Evolutionary conservation across 2,113 vertebrate genomes (phyloP), one percentile per base, ranked within the genome.

Genomic region (Brachirus orientalis): DNA sequence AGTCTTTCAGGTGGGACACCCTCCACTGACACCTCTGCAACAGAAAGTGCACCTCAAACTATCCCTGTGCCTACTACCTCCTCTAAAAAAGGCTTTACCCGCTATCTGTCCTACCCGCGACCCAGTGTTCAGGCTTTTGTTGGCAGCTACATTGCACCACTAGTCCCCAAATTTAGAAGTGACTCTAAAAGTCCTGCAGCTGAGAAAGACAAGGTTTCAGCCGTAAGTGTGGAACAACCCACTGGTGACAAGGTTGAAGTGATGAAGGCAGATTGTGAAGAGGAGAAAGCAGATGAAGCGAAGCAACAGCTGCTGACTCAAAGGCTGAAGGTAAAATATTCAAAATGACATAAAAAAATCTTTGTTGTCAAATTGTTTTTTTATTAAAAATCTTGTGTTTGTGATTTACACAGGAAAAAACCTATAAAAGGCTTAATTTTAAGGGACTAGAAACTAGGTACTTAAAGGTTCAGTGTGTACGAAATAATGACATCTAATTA

Each of bases 71-170:
- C 86, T n/a, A 63, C 90, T 2, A 13, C 80, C 76, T 89, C 95
- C 17, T 51, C 94, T 8, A 98, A 94, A 83, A 96, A 96, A 71
- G 94, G 94, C 58, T 94, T 99, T 86, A 94, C 94, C 56, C 94
- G 92, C 69, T 96, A 98, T 60, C 92, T 98, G 63, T 95, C 95
- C 0, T 94, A 95, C 69, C 95, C 96, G 11, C 93, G 92, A 62
- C 96, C 96, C 86, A 97, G 94, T 0, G 94, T 98, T 10, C 97
- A 98, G 56, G 95, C 95, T 14, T 96, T 99, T 75, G 95, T 99
- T 7, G 96, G 96, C 77, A 96, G 90, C 81, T 99, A 97, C 82
- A 94, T 99, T 17, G 90, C 94, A 3, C 95, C 96, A 7, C 88
- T 98, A 65, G 96, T 98, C 20, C 96, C 96, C 38, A 98, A 94